These are phyloP conservation scores for Mythimna impura DNA, from an alignment of 2,888 invertebrate genomes.

Conservation along the genomic window DNA sequence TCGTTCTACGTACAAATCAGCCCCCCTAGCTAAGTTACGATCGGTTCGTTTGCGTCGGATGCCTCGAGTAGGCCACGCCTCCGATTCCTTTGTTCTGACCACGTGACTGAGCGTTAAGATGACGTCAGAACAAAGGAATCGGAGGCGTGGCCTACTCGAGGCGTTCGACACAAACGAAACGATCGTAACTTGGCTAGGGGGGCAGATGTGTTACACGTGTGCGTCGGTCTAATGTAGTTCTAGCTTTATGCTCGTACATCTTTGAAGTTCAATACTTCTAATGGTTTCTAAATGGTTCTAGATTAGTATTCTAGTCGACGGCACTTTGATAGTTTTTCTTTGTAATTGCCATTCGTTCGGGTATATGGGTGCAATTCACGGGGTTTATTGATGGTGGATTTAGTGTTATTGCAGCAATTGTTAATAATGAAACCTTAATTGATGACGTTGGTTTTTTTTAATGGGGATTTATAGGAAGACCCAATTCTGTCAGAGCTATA, in stretches of 20 bases:
- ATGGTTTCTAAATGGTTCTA: slow-evolving; percentile 59
- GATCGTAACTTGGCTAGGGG: too few relatives aligned
- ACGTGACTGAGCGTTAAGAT: too few relatives aligned
- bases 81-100: too few relatives aligned
- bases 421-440: slow-evolving; percentile 7
- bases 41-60: too few relatives aligned
- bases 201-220: too few relatives aligned
- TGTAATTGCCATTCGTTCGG: slow-evolving; percentile 39
- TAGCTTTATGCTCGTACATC: slow-evolving; percentile 30
- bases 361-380: slow-evolving; percentile 36
- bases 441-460: slow-evolving; percentile 2
- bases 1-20: too few relatives aligned
- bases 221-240: too few relatives aligned
- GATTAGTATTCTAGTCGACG: slow-evolving; percentile 60
- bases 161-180: too few relatives aligned
- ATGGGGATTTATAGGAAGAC: slow-evolving; percentile 3
- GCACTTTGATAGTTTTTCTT: slow-evolving; percentile 63
- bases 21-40: too few relatives aligned
- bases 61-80: too few relatives aligned
- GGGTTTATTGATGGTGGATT: slow-evolving; percentile 26
- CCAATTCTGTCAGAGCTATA: neutral
- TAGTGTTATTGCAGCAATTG: slow-evolving; percentile 34
- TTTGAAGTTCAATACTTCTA: slow-evolving; percentile 58
- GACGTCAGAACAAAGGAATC: too few relatives aligned
- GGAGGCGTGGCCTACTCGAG: too few relatives aligned